Percentiles rank a stretch among this genome's conserved stretches.
These are phyloP conservation scores for Burhinus bistriatus DNA, from an alignment of 2,113 vertebrate species.

Conservation along the genomic window DNA sequence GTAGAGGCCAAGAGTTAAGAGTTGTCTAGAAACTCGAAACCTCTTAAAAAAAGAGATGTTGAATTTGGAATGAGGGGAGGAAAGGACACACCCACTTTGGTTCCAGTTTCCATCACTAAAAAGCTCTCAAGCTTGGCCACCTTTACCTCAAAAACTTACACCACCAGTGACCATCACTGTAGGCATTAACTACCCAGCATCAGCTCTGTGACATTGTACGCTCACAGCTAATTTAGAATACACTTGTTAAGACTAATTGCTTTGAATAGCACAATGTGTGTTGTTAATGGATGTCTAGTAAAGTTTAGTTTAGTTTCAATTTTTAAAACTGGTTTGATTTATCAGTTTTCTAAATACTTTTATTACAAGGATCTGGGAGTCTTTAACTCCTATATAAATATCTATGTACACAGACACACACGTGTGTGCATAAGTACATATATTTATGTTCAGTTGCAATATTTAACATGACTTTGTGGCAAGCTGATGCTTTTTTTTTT, in stretches of 20 bases:
- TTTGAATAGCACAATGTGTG: neutral
- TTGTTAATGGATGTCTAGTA: neutral
- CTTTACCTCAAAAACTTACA: neutral
- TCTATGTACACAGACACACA: neutral
- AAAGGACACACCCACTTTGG: neutral
- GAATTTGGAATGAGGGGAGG: neutral
- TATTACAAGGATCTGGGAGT: neutral
- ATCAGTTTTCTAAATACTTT: neutral
- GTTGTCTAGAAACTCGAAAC: neutral
- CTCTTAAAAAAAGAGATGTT: neutral
- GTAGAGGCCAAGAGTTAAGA: neutral
- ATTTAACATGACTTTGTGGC: neutral
- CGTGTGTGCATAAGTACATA: fast-evolving
- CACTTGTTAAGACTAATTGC: neutral
- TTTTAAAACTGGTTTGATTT: neutral
- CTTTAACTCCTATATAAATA: neutral
- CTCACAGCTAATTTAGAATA: neutral
- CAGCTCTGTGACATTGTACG: neutral
- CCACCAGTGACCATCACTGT: too few species aligned
- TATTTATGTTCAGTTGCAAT: neutral
- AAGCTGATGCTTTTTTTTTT: neutral
- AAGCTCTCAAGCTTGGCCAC: neutral
- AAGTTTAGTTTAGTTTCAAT: neutral
- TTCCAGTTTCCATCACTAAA: neutral
- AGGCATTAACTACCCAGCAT: neutral